phyloP scores from a whole-genome alignment of 2,888 invertebrate species.

The Acleris laterana region DNA sequence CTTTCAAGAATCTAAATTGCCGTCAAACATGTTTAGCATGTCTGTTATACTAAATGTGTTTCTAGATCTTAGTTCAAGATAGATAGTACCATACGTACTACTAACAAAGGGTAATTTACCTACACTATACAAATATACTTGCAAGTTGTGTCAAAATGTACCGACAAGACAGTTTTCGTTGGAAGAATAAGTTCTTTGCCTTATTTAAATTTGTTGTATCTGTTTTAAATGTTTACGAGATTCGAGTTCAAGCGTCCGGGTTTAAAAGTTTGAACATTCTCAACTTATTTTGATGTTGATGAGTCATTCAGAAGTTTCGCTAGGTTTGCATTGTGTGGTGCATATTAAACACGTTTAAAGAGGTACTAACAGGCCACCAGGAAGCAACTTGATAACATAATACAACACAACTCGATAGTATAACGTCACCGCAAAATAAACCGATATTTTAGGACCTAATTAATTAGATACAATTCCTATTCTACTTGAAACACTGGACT shows the following conservation, averaged over 20 bases:
- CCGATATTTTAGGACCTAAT: constrained; percentile 7
- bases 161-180: not conserved
- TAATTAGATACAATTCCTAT: constrained; percentile 21
- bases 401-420: not conserved
- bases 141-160: too few relatives aligned
- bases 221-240: not conserved
- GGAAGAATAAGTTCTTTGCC: not conserved
- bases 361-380: constrained; percentile 3
- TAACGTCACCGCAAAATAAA: constrained; percentile 14
- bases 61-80: not conserved
- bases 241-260: constrained; percentile 16
- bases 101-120: too few relatives aligned
- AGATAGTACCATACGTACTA: not conserved
- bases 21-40: constrained; percentile 24
- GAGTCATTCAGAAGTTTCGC: constrained; percentile 30
- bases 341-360: constrained; percentile 12
- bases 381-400: not conserved
- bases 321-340: constrained; percentile 15
- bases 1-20: constrained; percentile 15
- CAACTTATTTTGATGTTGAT: constrained; percentile 3
- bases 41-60: constrained; percentile 1
- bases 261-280: constrained; percentile 10
- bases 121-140: too few relatives aligned
- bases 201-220: constrained; percentile 2
- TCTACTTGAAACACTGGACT: constrained; percentile 16